Conservation (phyloP, 1,140 invertebrate genomes). For the Glossosoma conforme region DNA sequence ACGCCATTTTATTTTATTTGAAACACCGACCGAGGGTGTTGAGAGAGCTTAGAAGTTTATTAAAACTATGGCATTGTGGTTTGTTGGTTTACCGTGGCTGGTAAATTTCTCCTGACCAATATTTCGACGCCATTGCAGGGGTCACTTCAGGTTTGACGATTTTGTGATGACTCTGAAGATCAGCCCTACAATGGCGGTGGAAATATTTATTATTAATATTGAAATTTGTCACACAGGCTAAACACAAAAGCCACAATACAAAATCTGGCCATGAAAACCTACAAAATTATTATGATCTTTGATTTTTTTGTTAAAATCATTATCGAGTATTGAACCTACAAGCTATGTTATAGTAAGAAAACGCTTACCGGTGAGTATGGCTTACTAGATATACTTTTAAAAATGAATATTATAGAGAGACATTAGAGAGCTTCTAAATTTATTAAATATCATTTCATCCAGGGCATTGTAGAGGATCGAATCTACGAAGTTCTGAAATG, state of each 20-base stretch:
- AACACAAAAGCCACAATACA: background rate
- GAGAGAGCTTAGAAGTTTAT: too few species aligned
- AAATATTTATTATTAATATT: background rate
- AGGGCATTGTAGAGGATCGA: background rate
- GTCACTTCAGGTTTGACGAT: too few species aligned
- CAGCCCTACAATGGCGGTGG: too few species aligned
- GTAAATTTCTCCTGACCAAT: too few species aligned
- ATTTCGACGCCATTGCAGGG: too few species aligned
- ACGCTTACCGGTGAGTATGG: background rate
- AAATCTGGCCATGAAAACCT: background rate
- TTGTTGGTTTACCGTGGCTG: too few species aligned
- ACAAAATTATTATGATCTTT: background rate
- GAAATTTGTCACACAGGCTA: background rate
- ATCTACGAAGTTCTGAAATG: background rate
- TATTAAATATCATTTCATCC: background rate
- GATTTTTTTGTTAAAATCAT: background rate
- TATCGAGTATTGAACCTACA: background rate
- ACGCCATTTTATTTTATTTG: too few species aligned
- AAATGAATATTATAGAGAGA: background rate
- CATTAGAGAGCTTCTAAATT: background rate
- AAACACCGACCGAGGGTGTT: too few species aligned
- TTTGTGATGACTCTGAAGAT: too few species aligned
- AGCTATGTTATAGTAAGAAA: background rate
- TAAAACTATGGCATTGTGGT: too few species aligned
- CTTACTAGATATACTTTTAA: background rate